Conservation (phyloP, 2,113 vertebrate species). For the Malurus melanocephalus region DNA sequence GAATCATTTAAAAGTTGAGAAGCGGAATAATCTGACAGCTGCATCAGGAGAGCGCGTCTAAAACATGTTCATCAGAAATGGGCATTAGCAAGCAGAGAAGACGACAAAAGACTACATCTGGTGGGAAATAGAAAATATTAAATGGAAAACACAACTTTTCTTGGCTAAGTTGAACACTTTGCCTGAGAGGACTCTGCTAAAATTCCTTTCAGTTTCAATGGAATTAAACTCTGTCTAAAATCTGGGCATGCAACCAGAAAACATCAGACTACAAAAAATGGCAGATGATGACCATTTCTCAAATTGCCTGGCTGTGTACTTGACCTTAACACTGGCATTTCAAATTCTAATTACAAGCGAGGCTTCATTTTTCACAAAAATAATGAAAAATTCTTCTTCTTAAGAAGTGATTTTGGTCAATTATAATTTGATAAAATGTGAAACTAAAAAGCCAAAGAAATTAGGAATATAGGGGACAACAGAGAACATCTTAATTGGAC, state of each 20-base stretch:
- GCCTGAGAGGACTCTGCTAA: neutral
- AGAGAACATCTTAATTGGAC: neutral
- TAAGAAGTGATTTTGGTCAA: neutral
- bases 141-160: neutral
- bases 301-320: neutral
- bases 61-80: neutral
- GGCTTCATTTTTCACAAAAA: neutral
- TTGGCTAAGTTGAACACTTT: neutral
- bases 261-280: neutral
- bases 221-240: neutral
- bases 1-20: neutral
- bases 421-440: neutral
- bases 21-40: neutral
- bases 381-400: neutral
- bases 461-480: neutral
- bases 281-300: neutral
- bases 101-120: neutral
- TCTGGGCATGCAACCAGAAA: neutral
- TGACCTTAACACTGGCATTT: conserved; percentile 4
- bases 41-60: neutral
- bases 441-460: neutral
- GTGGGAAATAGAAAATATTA: neutral
- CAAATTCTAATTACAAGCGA: neutral
- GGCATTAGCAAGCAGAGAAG: neutral
- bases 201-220: neutral